Evolutionary conservation across 2,113 vertebrate species (phyloP).

Genomic region (Cercopithecus mona): DNA sequence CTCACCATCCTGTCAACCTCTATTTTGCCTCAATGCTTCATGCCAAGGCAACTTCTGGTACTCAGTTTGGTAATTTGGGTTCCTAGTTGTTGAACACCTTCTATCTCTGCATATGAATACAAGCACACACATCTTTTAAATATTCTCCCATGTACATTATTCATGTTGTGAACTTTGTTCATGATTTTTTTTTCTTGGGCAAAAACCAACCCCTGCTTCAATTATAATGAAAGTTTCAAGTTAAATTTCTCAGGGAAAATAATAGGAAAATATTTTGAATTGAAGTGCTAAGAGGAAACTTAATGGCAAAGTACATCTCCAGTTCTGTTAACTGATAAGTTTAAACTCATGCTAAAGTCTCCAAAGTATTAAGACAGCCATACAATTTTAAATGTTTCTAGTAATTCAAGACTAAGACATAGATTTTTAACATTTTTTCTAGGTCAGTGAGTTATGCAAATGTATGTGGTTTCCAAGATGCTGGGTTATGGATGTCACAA

Average conservation of each 20-base stretch:
- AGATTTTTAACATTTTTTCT: neutral
- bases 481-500: conserved; percentile 46
- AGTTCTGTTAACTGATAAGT: neutral
- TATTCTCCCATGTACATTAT: neutral
- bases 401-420: neutral
- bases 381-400: neutral
- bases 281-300: neutral
- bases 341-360: neutral
- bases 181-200: neutral
- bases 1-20: neutral
- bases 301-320: neutral
- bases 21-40: neutral
- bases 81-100: neutral
- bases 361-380: neutral
- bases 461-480: neutral
- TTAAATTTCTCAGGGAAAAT: neutral
- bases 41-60: neutral
- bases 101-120: neutral
- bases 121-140: neutral
- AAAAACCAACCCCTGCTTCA: neutral
- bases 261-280: neutral
- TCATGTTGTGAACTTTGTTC: neutral
- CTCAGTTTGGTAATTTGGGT: neutral
- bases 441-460: neutral
- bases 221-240: neutral